phyloP scores from a whole-genome alignment of 2,797 vertebrate genomes.

The Oryzias sinensis region DNA sequence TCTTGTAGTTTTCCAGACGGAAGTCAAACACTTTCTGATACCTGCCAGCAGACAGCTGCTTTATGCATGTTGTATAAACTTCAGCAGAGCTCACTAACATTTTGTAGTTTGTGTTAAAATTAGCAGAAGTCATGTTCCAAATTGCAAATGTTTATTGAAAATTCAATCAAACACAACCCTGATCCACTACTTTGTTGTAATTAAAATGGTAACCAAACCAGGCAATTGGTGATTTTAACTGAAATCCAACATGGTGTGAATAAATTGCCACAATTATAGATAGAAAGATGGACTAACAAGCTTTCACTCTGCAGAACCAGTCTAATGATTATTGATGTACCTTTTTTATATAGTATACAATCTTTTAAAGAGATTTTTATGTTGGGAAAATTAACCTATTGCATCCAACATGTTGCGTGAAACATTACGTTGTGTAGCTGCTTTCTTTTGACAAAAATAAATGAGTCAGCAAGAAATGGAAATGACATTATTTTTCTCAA shows the following conservation, averaged over 20 bases:
- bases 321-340: no score
- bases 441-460: neutral
- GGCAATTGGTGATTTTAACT: neutral
- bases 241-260: neutral
- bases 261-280: neutral
- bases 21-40: constrained; percentile 1
- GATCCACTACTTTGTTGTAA: neutral
- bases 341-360: no score
- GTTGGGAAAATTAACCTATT: no score
- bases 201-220: neutral
- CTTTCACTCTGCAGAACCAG: neutral
- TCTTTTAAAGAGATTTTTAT: no score
- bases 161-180: neutral
- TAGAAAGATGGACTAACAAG: neutral
- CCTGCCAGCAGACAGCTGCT: neutral
- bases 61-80: neutral
- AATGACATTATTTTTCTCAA: neutral
- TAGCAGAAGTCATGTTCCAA: neutral
- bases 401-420: no score
- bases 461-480: neutral
- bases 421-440: no score
- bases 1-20: neutral
- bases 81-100: neutral
- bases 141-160: neutral
- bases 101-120: neutral